Conservation (phyloP, 2,888 invertebrate species). For the Chloromyia formosa region DNA sequence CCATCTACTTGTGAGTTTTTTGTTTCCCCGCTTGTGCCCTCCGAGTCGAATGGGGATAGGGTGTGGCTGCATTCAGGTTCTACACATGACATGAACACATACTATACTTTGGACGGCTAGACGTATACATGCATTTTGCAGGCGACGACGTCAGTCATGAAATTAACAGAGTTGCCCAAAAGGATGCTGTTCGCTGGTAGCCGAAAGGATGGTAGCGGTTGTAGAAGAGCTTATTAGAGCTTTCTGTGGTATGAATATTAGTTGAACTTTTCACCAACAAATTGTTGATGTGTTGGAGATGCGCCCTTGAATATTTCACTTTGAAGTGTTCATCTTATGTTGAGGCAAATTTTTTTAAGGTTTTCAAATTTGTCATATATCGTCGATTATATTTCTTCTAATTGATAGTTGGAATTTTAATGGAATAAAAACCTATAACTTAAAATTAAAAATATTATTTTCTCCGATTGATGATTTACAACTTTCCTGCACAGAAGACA, state of each 20-base stretch:
- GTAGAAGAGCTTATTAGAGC: background rate
- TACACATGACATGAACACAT: background rate
- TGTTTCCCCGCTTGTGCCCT: background rate
- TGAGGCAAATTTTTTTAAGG: too few species aligned
- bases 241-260: background rate
- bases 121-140: slow-evolving; percentile 3
- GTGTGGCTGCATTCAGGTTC: slow-evolving; percentile 34
- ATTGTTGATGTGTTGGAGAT: too few species aligned
- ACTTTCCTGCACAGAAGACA: too few species aligned
- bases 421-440: too few species aligned
- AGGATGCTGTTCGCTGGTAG: background rate
- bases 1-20: slow-evolving; percentile 27
- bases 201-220: background rate
- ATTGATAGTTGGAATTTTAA: too few species aligned
- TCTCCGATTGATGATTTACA: too few species aligned
- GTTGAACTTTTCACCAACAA: background rate
- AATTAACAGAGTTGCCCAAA: background rate
- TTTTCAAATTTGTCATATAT: too few species aligned
- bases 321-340: too few species aligned
- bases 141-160: background rate
- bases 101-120: slow-evolving; percentile 1
- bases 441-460: too few species aligned
- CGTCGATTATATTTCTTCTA: too few species aligned
- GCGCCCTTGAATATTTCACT: too few species aligned
- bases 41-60: background rate